phyloP scores from a whole-genome alignment of 2,797 vertebrate genomes.

The Esox lucius region DNA sequence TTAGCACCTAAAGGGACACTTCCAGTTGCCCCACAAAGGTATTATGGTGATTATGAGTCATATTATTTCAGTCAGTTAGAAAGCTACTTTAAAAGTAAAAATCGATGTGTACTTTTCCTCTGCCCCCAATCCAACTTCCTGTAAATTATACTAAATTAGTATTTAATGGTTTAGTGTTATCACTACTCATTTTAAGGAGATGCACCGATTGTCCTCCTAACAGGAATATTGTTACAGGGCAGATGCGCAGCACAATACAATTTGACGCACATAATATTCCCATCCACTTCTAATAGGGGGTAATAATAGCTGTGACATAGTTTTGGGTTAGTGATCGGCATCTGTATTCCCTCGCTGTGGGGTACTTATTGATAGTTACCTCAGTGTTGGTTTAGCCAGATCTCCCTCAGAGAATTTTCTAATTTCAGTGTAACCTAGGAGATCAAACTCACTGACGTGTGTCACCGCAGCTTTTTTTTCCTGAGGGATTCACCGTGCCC shows the following conservation, averaged over 20 bases:
- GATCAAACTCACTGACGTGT: constrained; percentile 24
- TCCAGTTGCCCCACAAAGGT: too few species aligned
- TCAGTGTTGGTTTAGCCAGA: constrained; percentile 21
- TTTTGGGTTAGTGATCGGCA: neutral
- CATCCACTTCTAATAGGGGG: neutral
- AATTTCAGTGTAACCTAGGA: constrained; percentile 23
- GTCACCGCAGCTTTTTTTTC: constrained; percentile 5
- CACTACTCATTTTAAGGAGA: constrained; percentile 38
- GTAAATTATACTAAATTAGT: constrained; percentile 29
- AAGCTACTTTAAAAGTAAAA: constrained; percentile 20
- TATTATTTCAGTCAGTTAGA: constrained; percentile 7
- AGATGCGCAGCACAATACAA: neutral
- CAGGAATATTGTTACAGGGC: neutral
- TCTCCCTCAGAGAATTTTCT: constrained; percentile 12
- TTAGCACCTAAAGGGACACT: too few species aligned
- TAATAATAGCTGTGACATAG: neutral
- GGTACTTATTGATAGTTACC: constrained; percentile 17
- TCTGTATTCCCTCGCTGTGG: constrained; percentile 13
- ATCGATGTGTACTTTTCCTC: constrained; percentile 35
- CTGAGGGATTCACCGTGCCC: neutral
- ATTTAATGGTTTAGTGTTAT: constrained; percentile 34
- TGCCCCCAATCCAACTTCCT: constrained; percentile 41
- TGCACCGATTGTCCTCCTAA: constrained; percentile 21
- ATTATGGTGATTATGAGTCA: too few species aligned
- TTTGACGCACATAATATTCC: neutral